A percentile compares a stretch with the other conserved stretches of the same genome.
These are phyloP conservation scores for Oophaga pumilio DNA, from an alignment of 2,113 vertebrate species.

Conservation along the genomic window DNA sequence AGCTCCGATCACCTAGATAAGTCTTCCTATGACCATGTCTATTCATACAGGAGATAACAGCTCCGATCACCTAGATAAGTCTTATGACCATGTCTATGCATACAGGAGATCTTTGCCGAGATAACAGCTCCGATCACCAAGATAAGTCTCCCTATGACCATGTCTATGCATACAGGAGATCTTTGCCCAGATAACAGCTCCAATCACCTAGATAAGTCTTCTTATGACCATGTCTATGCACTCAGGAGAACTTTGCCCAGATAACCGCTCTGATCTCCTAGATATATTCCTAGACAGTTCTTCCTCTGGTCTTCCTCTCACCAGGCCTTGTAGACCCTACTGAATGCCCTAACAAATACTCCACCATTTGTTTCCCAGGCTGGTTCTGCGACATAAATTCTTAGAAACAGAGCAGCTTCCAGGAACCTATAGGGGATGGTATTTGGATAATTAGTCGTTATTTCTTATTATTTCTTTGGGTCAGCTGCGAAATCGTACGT, in stretches of 20 bases:
- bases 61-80: too few relatives aligned
- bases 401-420: background rate
- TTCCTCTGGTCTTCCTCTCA: background rate
- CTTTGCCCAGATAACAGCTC: background rate
- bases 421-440: background rate
- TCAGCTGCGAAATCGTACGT: background rate
- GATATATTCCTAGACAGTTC: background rate
- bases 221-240: too few relatives aligned
- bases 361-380: background rate
- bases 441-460: background rate
- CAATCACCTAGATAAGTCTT: background rate
- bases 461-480: background rate
- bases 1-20: background rate
- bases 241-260: too few relatives aligned
- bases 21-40: too few relatives aligned
- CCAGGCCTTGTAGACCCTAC: background rate
- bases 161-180: too few relatives aligned
- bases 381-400: slow-evolving; percentile 2
- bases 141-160: too few relatives aligned
- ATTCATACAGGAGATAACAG: too few relatives aligned
- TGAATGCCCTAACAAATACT: too few relatives aligned
- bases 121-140: too few relatives aligned
- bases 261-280: background rate
- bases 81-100: too few relatives aligned
- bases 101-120: too few relatives aligned